A percentile compares a stretch with the other conserved stretches of the same genome.
Evolutionary conservation across 92 coral and sea anemone species (phyloP).

Genomic region (Diadumene lineata): DNA sequence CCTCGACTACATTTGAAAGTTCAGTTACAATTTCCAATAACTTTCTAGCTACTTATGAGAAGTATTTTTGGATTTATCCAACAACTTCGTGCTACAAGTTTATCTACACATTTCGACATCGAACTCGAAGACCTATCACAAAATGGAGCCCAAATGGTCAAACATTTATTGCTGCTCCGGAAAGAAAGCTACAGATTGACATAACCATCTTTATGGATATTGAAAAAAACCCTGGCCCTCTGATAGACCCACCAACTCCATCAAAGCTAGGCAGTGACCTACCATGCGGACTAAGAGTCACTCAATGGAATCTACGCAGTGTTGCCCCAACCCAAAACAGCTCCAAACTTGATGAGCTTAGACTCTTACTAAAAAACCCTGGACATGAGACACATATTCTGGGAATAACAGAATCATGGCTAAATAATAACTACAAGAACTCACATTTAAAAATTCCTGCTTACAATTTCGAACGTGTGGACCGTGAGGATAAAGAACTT

Average conservation of each 20-base stretch:
- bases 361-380: constrained; percentile 25
- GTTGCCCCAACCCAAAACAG: constrained; percentile 24
- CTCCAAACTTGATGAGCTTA: constrained; percentile 36
- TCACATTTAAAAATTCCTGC: constrained; percentile 29
- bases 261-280: constrained; percentile 24
- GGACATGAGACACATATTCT: constrained; percentile 31
- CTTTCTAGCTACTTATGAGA: too few relatives aligned
- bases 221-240: background rate
- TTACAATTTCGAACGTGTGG: constrained; percentile 23
- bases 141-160: background rate
- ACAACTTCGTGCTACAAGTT: background rate
- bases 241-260: background rate
- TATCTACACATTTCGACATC: background rate
- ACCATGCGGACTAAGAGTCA: constrained; percentile 43
- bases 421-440: constrained; percentile 18
- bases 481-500: constrained; percentile 17
- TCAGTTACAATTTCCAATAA: too few relatives aligned
- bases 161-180: background rate
- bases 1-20: too few relatives aligned
- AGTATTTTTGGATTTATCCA: too few relatives aligned
- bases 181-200: background rate
- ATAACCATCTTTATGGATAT: background rate
- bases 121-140: background rate
- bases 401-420: constrained; percentile 31
- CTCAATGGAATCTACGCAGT: constrained; percentile 42